Evolutionary conservation across 2,888 invertebrate species (phyloP).

Genomic region (Mythimna albipuncta): DNA sequence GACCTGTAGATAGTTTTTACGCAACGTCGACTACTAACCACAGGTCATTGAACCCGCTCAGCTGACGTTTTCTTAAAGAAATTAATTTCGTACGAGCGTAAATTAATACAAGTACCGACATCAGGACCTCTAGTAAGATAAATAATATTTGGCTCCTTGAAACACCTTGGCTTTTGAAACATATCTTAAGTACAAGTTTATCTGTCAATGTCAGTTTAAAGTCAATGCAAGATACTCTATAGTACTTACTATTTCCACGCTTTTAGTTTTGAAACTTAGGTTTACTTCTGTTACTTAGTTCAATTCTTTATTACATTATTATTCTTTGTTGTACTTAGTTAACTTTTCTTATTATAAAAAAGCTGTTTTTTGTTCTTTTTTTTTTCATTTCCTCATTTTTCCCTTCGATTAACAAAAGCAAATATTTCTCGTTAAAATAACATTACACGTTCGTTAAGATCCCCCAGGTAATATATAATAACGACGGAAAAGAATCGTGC

Average conservation of each 20-base stretch:
- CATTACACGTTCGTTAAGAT: constrained; percentile 47
- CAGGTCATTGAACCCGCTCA: no score
- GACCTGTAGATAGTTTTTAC: no score
- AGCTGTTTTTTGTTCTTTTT: background rate
- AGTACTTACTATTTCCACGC: background rate
- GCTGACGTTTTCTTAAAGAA: no score
- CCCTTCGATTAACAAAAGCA: constrained; percentile 23
- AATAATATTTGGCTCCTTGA: constrained; percentile 10
- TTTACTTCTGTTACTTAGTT: no score
- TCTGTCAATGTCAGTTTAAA: constrained; percentile 1
- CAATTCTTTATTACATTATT: no score
- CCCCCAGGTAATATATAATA: constrained; percentile 41
- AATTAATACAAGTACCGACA: no score
- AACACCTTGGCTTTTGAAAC: background rate
- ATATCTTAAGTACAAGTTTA: background rate
- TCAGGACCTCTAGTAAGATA: background rate
- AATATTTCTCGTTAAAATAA: constrained; percentile 48
- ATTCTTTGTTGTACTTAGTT: no score
- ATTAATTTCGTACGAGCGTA: no score
- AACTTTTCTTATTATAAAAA: background rate
- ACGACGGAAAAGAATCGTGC: constrained; percentile 43
- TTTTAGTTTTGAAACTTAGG: background rate
- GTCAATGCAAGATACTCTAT: background rate
- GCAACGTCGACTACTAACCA: no score
- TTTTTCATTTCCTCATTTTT: constrained; percentile 11